Evolutionary conservation across 2,113 vertebrate species (phyloP).

Genomic region (Morone saxatilis): DNA sequence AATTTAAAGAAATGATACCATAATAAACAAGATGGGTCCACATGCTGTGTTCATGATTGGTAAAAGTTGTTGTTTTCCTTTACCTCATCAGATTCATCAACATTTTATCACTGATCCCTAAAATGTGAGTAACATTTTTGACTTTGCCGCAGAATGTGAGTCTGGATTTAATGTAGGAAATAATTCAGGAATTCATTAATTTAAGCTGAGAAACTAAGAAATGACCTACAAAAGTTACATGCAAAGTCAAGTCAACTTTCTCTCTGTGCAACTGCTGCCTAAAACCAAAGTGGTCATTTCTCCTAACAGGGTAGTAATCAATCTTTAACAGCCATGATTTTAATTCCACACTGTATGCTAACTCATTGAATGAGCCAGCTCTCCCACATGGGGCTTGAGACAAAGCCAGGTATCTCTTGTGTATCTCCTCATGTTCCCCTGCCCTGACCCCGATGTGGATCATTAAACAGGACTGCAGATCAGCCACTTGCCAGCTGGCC

Average conservation of each 20-base stretch:
- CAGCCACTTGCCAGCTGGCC: slow-evolving; percentile 73
- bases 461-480: slow-evolving; percentile 75
- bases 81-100: slow-evolving; percentile 73
- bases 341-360: slow-evolving; percentile 49
- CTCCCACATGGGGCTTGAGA: slow-evolving; percentile 66
- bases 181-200: slow-evolving; percentile 47
- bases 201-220: slow-evolving; percentile 19
- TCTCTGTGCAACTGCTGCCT: background rate
- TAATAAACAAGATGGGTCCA: slow-evolving; percentile 76
- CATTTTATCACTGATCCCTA: slow-evolving; percentile 49
- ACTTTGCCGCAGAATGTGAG: slow-evolving; percentile 24
- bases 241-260: slow-evolving; percentile 25
- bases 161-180: slow-evolving; percentile 39
- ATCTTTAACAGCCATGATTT: slow-evolving; percentile 38
- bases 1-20: slow-evolving; percentile 79
- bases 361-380: slow-evolving; percentile 40
- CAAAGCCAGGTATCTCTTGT: slow-evolving; percentile 69
- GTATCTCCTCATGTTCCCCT: slow-evolving; percentile 68
- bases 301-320: slow-evolving; percentile 26
- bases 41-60: slow-evolving; percentile 74
- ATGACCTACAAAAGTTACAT: slow-evolving; percentile 33
- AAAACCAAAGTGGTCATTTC: background rate
- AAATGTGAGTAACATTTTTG: slow-evolving; percentile 34
- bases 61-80: slow-evolving; percentile 74
- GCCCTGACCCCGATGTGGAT: slow-evolving; percentile 70